Evolutionary conservation across 1,140 invertebrate species (phyloP).

Genomic region (Coenobita brevimanus): DNA sequence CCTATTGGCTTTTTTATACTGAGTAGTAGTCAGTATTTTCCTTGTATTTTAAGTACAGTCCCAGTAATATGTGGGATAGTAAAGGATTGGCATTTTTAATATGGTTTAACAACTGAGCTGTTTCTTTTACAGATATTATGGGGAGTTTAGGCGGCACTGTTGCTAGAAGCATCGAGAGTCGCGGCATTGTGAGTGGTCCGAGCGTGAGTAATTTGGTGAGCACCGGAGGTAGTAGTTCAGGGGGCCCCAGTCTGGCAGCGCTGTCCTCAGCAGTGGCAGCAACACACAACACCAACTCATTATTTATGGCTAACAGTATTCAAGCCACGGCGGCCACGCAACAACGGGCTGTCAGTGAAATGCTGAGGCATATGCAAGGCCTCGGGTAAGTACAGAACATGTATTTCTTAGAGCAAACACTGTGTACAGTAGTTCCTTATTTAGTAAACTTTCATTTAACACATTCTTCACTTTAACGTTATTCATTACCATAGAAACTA

Average conservation of each 20-base stretch:
- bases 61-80: no score
- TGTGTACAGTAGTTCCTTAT: not conserved
- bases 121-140: conserved; percentile 54
- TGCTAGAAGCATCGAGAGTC: conserved; percentile 65
- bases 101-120: no score
- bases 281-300: conserved; percentile 53
- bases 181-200: conserved; percentile 57
- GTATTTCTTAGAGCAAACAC: not conserved
- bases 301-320: conserved; percentile 54
- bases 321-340: conserved; percentile 45
- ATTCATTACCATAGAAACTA: no score
- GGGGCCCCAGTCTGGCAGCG: conserved; percentile 52
- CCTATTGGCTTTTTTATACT: no score
- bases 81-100: no score
- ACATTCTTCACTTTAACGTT: no score
- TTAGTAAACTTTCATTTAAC: no score
- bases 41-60: no score
- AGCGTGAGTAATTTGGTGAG: conserved; percentile 46
- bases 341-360: conserved; percentile 51
- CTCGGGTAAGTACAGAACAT: conserved; percentile 26
- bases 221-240: conserved; percentile 52
- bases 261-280: conserved; percentile 62
- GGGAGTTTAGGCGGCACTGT: conserved; percentile 65
- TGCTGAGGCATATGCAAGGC: conserved; percentile 56
- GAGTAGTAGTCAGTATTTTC: no score